Conservation (phyloP, 2,888 invertebrate species). For the Mythimna ferrago region DNA sequence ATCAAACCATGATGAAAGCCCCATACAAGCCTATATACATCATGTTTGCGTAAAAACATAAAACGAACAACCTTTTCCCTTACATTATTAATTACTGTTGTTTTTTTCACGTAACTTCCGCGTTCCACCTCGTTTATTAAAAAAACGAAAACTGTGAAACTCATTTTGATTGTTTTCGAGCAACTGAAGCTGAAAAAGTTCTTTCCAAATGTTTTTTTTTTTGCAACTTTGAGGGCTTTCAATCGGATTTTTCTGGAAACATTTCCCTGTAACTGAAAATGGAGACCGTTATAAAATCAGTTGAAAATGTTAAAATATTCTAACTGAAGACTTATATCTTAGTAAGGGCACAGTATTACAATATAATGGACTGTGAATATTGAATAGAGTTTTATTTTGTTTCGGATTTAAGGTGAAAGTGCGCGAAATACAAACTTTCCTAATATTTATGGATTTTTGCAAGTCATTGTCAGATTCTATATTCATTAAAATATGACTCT, state of each 20-base stretch:
- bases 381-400: not conserved
- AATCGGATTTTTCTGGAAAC: constrained; percentile 11
- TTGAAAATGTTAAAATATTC: constrained; percentile 6
- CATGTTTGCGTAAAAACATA: constrained; percentile 30
- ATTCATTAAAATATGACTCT: no score
- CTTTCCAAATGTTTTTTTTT: constrained; percentile 28
- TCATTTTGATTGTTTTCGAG: constrained; percentile 47
- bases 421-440: no score
- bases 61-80: constrained; percentile 19
- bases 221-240: constrained; percentile 33
- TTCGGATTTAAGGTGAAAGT: no score
- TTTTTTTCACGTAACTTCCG: constrained; percentile 35
- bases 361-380: no score
- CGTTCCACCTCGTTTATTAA: constrained; percentile 42
- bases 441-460: no score
- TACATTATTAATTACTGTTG: constrained; percentile 40
- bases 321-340: not conserved
- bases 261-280: constrained; percentile 16
- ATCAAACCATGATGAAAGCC: constrained; percentile 30
- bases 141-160: constrained; percentile 51
- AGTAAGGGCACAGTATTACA: not conserved
- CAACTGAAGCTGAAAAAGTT: constrained; percentile 33
- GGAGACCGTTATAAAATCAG: not conserved
- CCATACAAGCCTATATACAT: constrained; percentile 21
- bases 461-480: no score